A percentile compares a stretch with the other conserved stretches of the same genome.
These are phyloP conservation scores for Apodemus agrarius DNA, from an alignment of 2,797 vertebrate genomes.

Conservation along the genomic window DNA sequence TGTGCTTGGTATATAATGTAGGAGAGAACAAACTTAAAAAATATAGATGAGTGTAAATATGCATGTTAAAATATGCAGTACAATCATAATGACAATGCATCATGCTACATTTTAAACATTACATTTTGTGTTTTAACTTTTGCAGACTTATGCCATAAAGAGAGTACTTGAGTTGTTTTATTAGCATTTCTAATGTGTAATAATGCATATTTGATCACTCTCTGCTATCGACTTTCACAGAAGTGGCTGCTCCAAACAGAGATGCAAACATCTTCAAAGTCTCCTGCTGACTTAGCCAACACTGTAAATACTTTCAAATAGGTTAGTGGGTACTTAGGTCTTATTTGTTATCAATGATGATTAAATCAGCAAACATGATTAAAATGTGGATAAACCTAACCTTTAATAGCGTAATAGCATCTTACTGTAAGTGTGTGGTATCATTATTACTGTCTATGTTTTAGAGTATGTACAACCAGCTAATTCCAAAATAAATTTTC, in stretches of 20 bases:
- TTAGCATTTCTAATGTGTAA: slow-evolving; percentile 69
- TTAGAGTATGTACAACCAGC: neutral
- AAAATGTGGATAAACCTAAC: slow-evolving; percentile 69
- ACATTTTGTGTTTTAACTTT: neutral
- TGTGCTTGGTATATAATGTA: neutral
- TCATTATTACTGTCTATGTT: neutral
- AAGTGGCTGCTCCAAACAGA: slow-evolving; percentile 66
- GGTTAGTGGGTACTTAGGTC: slow-evolving; percentile 66
- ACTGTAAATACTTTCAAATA: slow-evolving; percentile 65
- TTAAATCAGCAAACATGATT: slow-evolving; percentile 76
- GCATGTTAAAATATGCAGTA: neutral
- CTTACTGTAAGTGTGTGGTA: neutral
- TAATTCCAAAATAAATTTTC: slow-evolving; percentile 33
- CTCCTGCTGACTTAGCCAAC: slow-evolving; percentile 70
- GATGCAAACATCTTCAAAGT: slow-evolving; percentile 72
- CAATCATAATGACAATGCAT: neutral
- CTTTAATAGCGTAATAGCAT: slow-evolving; percentile 62
- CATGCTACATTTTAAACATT: slow-evolving; percentile 4
- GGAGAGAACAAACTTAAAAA: neutral
- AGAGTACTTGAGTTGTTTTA: slow-evolving; percentile 16
- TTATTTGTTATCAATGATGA: slow-evolving; percentile 74
- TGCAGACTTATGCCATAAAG: slow-evolving; percentile 15
- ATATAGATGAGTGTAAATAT: neutral
- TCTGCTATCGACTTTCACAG: slow-evolving; percentile 51
- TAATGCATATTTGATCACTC: slow-evolving; percentile 60